Percentiles rank a stretch among this genome's conserved stretches.
These are phyloP conservation scores for Myzus persicae DNA, from an alignment of 1,140 invertebrate species.

Conservation along the genomic window DNA sequence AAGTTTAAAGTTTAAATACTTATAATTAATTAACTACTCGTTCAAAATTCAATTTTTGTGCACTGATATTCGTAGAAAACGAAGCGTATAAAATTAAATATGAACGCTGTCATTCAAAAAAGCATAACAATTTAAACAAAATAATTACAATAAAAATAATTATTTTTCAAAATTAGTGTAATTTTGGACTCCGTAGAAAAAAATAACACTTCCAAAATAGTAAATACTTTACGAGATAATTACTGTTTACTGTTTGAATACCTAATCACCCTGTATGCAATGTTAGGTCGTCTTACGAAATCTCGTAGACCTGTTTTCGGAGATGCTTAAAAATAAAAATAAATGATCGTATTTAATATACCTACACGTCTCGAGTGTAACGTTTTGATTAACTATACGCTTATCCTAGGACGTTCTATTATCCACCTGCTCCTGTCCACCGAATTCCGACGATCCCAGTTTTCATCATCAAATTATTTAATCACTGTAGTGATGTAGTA, in stretches of 20 bases:
- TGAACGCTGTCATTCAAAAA: not conserved
- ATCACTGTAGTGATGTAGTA: not conserved
- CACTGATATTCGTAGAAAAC: not conserved
- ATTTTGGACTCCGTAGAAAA: not conserved
- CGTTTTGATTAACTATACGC: not conserved
- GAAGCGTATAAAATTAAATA: not conserved
- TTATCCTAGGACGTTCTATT: not conserved
- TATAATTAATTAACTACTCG: not conserved
- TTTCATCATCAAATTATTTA: constrained; percentile 8
- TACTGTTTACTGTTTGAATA: not conserved
- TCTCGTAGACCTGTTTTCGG: not conserved
- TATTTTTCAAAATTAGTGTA: not conserved
- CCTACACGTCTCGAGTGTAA: not conserved
- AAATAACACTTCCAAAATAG: not conserved
- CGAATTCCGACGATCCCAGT: not conserved
- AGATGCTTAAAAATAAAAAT: not conserved
- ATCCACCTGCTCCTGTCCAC: not conserved
- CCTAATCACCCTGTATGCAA: not conserved
- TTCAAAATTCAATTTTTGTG: not conserved
- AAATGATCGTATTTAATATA: constrained; percentile 18
- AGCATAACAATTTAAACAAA: not conserved
- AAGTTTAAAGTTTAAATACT: not conserved
- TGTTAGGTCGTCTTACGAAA: not conserved
- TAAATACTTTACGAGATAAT: not conserved
- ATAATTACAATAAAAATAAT: not conserved